Conservation (phyloP, 2,797 vertebrate species). For the Paratrypauchen microcephalus region DNA sequence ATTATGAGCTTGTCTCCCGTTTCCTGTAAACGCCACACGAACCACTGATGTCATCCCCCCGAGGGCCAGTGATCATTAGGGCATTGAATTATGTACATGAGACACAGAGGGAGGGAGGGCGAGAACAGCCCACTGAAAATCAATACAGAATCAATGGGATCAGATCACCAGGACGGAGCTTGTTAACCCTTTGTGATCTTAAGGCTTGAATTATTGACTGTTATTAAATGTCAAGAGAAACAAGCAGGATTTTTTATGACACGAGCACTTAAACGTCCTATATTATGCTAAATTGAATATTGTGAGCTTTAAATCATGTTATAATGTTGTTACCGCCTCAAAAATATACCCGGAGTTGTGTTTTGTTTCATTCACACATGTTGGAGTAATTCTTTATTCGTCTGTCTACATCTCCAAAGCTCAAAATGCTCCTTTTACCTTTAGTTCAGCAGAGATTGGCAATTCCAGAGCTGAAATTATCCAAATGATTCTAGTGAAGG, state of each 20-base stretch:
- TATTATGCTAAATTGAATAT: no score
- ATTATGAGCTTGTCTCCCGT: conserved; percentile 25
- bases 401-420: no score
- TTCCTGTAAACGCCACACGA: conserved; percentile 58
- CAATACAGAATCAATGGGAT: conserved; percentile 7
- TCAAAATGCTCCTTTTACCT: no score
- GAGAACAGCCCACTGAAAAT: conserved; percentile 49
- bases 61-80: conserved; percentile 50
- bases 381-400: no score
- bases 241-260: not conserved
- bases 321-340: no score
- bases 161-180: conserved; percentile 7
- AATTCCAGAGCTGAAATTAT: no score
- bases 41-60: conserved; percentile 54
- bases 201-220: not conserved
- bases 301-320: no score
- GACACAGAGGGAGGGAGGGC: conserved; percentile 6
- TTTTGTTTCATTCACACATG: no score
- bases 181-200: conserved; percentile 29
- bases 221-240: not conserved
- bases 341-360: no score
- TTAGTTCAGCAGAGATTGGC: no score
- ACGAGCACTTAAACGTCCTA: not conserved
- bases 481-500: no score
- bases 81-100: conserved; percentile 51